Evolutionary conservation across 1,140 invertebrate species (phyloP).

Genomic region (Pemphigus obesinymphae): DNA sequence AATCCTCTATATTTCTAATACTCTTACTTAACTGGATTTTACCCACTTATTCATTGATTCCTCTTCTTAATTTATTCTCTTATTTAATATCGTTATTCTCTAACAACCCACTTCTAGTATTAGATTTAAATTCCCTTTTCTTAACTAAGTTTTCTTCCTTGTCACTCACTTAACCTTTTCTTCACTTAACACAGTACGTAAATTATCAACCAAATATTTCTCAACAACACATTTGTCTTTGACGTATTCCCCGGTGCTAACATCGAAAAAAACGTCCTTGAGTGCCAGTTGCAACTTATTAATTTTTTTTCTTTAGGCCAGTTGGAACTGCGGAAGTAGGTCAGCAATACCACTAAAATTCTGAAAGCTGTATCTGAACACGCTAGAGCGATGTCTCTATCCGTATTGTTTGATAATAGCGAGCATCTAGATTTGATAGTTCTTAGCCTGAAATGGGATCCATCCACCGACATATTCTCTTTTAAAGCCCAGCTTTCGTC

Average conservation of each 20-base stretch:
- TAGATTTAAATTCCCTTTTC: no score
- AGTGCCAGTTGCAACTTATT: slow-evolving; percentile 44
- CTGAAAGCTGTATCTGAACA: background rate
- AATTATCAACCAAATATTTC: no score
- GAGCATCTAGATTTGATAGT: slow-evolving; percentile 21
- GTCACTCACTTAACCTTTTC: no score
- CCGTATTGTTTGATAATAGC: background rate
- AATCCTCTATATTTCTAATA: no score
- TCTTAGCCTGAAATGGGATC: slow-evolving; percentile 41
- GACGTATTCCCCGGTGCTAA: slow-evolving; percentile 44
- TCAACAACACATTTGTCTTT: slow-evolving; percentile 46
- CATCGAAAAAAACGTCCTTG: slow-evolving; percentile 43
- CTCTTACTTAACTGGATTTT: no score
- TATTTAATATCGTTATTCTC: no score
- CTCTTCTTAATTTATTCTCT: no score
- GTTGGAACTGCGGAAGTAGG: slow-evolving; percentile 48
- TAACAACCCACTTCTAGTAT: no score
- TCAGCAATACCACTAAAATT: slow-evolving; percentile 26
- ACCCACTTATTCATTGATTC: no score
- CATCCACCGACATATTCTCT: background rate
- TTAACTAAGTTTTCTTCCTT: no score
- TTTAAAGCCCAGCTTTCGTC: background rate
- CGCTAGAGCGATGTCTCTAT: background rate
- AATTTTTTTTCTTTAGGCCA: slow-evolving; percentile 42
- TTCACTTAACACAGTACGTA: no score